These are phyloP conservation scores for Elmis aenea DNA, from an alignment of 2,888 invertebrate genomes.

Conservation along the genomic window DNA sequence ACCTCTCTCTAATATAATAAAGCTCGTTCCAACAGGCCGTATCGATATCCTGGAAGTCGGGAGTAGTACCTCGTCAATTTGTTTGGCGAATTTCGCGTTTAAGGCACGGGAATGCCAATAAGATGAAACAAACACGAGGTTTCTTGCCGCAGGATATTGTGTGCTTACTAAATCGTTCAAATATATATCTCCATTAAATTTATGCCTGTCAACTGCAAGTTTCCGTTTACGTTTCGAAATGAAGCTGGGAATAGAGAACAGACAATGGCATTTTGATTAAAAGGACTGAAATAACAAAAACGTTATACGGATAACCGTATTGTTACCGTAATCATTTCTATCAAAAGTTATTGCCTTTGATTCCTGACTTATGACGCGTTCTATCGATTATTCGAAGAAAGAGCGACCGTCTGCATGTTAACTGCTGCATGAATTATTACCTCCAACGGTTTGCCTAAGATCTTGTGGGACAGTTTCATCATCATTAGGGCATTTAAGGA, in stretches of 20 bases:
- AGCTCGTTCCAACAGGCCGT: conserved; percentile 18
- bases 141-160: conserved; percentile 17
- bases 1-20: conserved; percentile 18
- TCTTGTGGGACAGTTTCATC: too few species aligned
- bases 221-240: conserved; percentile 17
- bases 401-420: too few species aligned
- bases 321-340: too few species aligned
- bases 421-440: too few species aligned
- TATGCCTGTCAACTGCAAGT: conserved; percentile 30
- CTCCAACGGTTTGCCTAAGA: too few species aligned
- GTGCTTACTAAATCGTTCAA: conserved; percentile 26
- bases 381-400: too few species aligned
- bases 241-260: conserved; percentile 1
- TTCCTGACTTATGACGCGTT: too few species aligned
- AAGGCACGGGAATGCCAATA: conserved; percentile 19
- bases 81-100: conserved; percentile 11
- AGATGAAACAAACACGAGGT: conserved; percentile 16
- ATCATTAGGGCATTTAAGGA: too few species aligned
- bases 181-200: conserved; percentile 31
- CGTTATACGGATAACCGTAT: too few species aligned
- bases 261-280: not conserved
- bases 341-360: too few species aligned
- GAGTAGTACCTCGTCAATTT: conserved; percentile 15
- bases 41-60: conserved; percentile 17
- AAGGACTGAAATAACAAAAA: not conserved